A percentile compares a stretch with the other conserved stretches of the same genome.
Evolutionary conservation across 2,113 vertebrate genomes (phyloP).

Genomic region (Salvelinus alpinus): DNA sequence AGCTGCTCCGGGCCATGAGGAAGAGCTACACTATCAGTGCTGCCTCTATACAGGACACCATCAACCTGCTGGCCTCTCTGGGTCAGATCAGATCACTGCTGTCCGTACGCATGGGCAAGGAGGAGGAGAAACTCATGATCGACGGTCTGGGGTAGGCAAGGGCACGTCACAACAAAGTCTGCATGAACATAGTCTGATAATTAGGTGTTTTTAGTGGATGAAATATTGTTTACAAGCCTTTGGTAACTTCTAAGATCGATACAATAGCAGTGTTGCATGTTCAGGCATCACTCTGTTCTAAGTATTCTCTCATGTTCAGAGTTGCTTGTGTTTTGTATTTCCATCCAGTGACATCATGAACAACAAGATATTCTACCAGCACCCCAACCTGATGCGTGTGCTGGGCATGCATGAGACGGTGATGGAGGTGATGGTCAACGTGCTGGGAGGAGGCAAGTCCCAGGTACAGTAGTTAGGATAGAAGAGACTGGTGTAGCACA

Average conservation of each 20-base stretch:
- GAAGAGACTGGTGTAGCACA: neutral
- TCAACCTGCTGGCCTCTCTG: slow-evolving; percentile 89
- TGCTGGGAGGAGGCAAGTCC: slow-evolving; percentile 91
- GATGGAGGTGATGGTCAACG: slow-evolving; percentile 99
- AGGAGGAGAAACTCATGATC: slow-evolving; percentile 98
- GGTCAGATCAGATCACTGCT: slow-evolving; percentile 96
- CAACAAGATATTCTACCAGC: slow-evolving; percentile 99
- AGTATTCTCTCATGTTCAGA: neutral
- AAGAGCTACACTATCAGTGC: slow-evolving; percentile 96
- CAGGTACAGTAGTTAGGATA: slow-evolving; percentile 78
- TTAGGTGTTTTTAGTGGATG: neutral
- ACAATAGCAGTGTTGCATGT: no score
- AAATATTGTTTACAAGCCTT: no score
- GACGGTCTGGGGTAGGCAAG: slow-evolving; percentile 89
- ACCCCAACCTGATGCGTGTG: slow-evolving; percentile 97
- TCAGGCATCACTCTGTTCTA: no score
- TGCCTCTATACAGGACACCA: slow-evolving; percentile 89
- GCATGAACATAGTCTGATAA: neutral
- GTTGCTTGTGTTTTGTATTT: neutral
- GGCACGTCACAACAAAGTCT: neutral
- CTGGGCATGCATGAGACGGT: slow-evolving; percentile 99
- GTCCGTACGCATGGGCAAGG: slow-evolving; percentile 96
- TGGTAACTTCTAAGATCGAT: no score
- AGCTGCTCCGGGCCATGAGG: slow-evolving; percentile 91
- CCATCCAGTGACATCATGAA: slow-evolving; percentile 94